Percentiles rank a stretch among this genome's conserved stretches.
These are phyloP conservation scores for Polyergus mexicanus DNA, from an alignment of 1,140 invertebrate genomes.

Conservation along the genomic window DNA sequence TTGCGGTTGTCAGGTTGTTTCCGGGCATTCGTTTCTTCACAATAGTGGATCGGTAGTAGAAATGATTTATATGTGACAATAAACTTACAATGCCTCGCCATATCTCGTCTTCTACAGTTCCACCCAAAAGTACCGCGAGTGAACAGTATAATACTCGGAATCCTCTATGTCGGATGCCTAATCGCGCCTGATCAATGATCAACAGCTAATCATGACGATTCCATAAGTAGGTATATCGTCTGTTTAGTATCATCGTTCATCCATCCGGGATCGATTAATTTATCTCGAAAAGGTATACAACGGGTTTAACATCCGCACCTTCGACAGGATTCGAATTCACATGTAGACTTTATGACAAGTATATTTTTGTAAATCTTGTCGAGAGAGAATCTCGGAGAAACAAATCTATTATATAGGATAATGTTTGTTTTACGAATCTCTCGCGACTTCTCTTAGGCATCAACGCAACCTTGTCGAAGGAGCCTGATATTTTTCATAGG, in stretches of 20 bases:
- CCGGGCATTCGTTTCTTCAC: slow-evolving; percentile 9
- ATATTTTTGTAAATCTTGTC: slow-evolving; percentile 15
- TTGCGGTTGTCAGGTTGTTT: background rate
- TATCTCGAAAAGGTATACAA: slow-evolving; percentile 30
- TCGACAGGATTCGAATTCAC: slow-evolving; percentile 31
- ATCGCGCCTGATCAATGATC: slow-evolving; percentile 47
- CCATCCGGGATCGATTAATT: slow-evolving; percentile 40
- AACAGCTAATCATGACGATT: slow-evolving; percentile 37
- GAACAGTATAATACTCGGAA: slow-evolving; percentile 10
- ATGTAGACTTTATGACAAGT: background rate
- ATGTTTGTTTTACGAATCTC: background rate
- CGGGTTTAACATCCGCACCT: slow-evolving; percentile 25
- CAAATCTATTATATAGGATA: background rate
- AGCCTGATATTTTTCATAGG: slow-evolving; percentile 37
- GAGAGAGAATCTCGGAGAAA: slow-evolving; percentile 15
- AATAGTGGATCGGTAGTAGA: slow-evolving; percentile 27
- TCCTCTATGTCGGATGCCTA: slow-evolving; percentile 1
- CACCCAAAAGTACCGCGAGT: slow-evolving; percentile 6
- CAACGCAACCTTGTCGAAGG: slow-evolving; percentile 63
- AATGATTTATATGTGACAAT: slow-evolving; percentile 30
- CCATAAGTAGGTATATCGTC: background rate
- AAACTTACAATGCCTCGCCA: slow-evolving; percentile 5
- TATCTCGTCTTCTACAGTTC: slow-evolving; percentile 21
- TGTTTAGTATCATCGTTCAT: slow-evolving; percentile 29
- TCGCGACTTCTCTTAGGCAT: background rate